phyloP scores from a whole-genome alignment of 1,140 invertebrate genomes.

The Philotrypesis tridentata region DNA sequence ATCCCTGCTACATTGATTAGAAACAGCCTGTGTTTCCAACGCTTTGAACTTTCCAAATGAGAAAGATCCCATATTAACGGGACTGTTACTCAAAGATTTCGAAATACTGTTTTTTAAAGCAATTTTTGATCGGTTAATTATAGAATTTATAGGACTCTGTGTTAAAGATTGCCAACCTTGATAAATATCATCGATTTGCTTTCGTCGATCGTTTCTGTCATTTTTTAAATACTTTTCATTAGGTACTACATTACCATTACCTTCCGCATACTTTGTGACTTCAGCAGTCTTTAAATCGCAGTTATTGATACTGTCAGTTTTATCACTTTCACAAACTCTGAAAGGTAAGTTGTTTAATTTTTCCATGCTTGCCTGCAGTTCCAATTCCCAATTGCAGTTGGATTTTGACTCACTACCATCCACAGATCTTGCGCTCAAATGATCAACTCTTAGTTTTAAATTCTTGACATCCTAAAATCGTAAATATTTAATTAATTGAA shows the following conservation, averaged over 20 bases:
- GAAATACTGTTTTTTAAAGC: constrained; percentile 60
- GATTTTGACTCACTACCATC: constrained; percentile 69
- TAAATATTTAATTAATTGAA: not conserved
- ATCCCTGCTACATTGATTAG: constrained; percentile 11
- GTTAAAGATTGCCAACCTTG: constrained; percentile 58
- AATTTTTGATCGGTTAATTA: constrained; percentile 57
- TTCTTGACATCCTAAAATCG: constrained; percentile 59
- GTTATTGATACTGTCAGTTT: constrained; percentile 41
- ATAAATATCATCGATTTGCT: constrained; percentile 43
- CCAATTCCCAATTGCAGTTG: constrained; percentile 68
- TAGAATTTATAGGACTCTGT: constrained; percentile 61
- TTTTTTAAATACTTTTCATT: constrained; percentile 45
- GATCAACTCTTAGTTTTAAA: constrained; percentile 60
- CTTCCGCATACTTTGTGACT: constrained; percentile 21
- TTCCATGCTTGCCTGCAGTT: constrained; percentile 66
- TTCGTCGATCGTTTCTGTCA: constrained; percentile 47
- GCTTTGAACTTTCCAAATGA: constrained; percentile 49
- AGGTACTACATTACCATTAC: constrained; percentile 26
- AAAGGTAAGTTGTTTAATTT: constrained; percentile 63
- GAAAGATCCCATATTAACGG: constrained; percentile 58
- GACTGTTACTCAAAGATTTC: constrained; percentile 62
- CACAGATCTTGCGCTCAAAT: constrained; percentile 63
- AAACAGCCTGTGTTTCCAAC: not conserved
- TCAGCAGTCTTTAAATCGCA: constrained; percentile 33
- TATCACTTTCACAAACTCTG: constrained; percentile 50